Conservation (phyloP, 2,888 invertebrate genomes). For the Ochlodes sylvanus region DNA sequence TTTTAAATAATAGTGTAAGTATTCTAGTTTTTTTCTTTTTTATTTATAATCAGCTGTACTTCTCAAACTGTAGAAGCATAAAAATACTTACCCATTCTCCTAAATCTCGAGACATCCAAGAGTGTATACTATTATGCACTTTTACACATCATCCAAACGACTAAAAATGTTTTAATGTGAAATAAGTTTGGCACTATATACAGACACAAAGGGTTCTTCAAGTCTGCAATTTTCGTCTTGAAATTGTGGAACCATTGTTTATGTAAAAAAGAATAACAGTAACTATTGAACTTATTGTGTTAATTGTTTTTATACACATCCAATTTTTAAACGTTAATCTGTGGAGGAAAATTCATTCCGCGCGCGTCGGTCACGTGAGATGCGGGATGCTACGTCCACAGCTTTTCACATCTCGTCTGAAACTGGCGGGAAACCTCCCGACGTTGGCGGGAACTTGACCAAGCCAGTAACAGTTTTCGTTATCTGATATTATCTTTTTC, state of each 20-base stretch:
- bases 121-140: neutral
- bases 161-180: neutral
- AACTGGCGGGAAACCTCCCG: constrained; percentile 62
- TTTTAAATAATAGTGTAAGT: too few relatives aligned
- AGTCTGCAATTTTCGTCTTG: too few relatives aligned
- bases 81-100: constrained; percentile 13
- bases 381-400: constrained; percentile 48
- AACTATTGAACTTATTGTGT: too few relatives aligned
- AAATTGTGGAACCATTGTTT: too few relatives aligned
- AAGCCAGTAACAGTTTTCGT: constrained; percentile 13
- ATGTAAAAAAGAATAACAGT: too few relatives aligned
- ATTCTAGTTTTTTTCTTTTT: neutral
- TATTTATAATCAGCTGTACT: neutral
- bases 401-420: constrained; percentile 55
- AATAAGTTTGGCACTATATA: neutral
- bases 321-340: neutral
- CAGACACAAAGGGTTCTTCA: neutral
- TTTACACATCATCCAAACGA: neutral
- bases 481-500: constrained; percentile 6
- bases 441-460: constrained; percentile 42
- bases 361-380: constrained; percentile 15
- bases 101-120: constrained; percentile 11
- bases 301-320: too few relatives aligned
- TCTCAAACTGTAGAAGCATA: neutral
- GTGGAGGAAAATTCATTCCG: constrained; percentile 10